A percentile compares a stretch with the other conserved stretches of the same genome.
phyloP scores from a whole-genome alignment of 1,140 invertebrate genomes.

The Capitella teleta region DNA sequence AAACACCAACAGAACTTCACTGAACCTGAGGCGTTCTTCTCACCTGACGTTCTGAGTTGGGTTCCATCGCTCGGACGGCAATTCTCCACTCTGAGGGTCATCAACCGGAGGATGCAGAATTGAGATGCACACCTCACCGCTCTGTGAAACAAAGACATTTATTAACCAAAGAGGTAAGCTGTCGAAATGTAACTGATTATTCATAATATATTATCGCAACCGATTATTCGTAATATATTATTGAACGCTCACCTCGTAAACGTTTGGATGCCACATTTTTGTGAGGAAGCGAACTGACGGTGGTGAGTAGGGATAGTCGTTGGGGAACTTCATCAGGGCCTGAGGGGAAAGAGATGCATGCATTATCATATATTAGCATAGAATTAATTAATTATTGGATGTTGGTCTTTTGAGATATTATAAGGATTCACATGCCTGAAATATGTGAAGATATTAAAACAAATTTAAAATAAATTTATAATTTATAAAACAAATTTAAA shows the following conservation, averaged over 20 bases:
- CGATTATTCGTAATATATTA: neutral
- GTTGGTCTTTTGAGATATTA: no score
- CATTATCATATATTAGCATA: no score
- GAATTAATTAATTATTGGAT: no score
- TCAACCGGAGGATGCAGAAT: constrained; percentile 98
- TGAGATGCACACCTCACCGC: constrained; percentile 98
- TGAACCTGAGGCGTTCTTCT: neutral
- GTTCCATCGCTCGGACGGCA: constrained; percentile 99
- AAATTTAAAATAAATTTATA: no score
- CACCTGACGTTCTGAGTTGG: constrained; percentile 95
- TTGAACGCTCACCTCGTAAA: constrained; percentile 85
- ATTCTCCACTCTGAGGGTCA: constrained; percentile 95
- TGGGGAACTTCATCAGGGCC: constrained; percentile 95
- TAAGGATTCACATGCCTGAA: no score
- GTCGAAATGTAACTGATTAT: neutral
- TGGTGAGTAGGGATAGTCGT: constrained; percentile 96
- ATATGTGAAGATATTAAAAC: no score
- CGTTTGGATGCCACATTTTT: constrained; percentile 99
- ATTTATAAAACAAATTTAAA: no score
- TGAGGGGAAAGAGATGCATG: no score
- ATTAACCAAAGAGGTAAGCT: neutral
- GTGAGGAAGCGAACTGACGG: constrained; percentile 92
- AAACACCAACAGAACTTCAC: neutral
- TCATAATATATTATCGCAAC: neutral
- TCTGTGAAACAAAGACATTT: constrained; percentile 48